Conservation (phyloP, 2,113 vertebrate genomes). For the Cottus gobio region DNA sequence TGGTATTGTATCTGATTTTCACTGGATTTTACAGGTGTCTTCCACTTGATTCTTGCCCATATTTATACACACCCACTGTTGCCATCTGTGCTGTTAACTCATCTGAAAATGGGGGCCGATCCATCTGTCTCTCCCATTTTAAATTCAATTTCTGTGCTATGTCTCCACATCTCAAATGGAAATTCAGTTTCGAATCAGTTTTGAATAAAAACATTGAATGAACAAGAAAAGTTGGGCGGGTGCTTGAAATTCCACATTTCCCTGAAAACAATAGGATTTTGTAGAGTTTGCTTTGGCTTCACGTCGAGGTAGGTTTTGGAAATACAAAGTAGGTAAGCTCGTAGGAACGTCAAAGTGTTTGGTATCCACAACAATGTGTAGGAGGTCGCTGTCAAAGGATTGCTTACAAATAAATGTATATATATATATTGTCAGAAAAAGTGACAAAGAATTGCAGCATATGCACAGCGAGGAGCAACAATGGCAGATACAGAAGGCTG, state of each 20-base stretch:
- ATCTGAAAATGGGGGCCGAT: constrained; percentile 15
- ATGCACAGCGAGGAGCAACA: neutral
- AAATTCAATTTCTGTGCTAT: constrained; percentile 42
- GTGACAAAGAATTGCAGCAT: constrained; percentile 3
- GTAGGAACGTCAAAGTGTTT: constrained; percentile 8
- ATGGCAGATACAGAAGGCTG: neutral
- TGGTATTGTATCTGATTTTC: neutral
- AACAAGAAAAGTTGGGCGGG: constrained; percentile 1
- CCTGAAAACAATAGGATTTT: neutral
- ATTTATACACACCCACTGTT: neutral
- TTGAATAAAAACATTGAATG: constrained; percentile 10
- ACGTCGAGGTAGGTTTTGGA: too few species aligned
- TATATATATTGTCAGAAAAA: neutral
- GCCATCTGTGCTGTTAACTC: constrained; percentile 8
- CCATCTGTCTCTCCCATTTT: constrained; percentile 20
- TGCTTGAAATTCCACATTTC: neutral
- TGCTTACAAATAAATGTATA: neutral
- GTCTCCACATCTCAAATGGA: constrained; percentile 34
- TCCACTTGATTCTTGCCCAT: neutral
- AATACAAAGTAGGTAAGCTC: constrained; percentile 8
- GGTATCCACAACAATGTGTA: constrained; percentile 4
- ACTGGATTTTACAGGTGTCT: neutral
- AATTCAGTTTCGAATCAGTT: too few species aligned
- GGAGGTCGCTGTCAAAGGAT: constrained; percentile 17
- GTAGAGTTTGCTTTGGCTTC: constrained; percentile 8